Conservation (phyloP, 2,888 invertebrate genomes). For the Hermaeophaga mercurialis region DNA sequence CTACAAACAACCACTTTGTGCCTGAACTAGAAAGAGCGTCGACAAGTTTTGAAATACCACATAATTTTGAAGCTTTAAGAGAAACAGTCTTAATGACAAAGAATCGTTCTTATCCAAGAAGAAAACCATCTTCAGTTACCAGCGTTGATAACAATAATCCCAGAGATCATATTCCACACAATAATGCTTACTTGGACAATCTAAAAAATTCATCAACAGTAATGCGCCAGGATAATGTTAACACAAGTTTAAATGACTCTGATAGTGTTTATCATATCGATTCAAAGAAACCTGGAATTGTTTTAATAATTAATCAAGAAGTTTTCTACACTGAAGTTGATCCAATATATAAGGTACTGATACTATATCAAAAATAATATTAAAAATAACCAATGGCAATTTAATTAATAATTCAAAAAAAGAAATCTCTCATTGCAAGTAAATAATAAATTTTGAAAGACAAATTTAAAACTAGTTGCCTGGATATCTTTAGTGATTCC, state of each 20-base stretch:
- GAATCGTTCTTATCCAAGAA: background rate
- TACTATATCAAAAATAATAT: no score
- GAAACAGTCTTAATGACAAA: background rate
- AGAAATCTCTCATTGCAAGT: no score
- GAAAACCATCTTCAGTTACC: conserved; percentile 17
- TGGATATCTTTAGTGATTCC: no score
- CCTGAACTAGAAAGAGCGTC: background rate
- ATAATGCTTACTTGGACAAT: conserved; percentile 20
- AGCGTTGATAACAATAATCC: conserved; percentile 22
- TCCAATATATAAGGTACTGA: no score
- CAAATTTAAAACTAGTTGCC: no score
- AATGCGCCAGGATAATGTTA: background rate
- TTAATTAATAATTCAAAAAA: no score
- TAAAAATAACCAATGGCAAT: no score
- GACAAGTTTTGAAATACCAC: background rate
- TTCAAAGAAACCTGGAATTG: conserved; percentile 49
- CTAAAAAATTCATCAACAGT: conserved; percentile 2
- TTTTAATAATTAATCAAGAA: conserved; percentile 57
- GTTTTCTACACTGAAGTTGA: conserved; percentile 48
- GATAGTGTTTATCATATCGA: conserved; percentile 44
- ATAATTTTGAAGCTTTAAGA: conserved; percentile 8
- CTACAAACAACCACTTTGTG: background rate
- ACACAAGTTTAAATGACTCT: background rate
- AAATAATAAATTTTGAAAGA: no score
- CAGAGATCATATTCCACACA: conserved; percentile 7